Evolutionary conservation across 2,113 vertebrate species (phyloP), one percentile per base, ranked within the genome.

Genomic region (Rallus limicola): DNA sequence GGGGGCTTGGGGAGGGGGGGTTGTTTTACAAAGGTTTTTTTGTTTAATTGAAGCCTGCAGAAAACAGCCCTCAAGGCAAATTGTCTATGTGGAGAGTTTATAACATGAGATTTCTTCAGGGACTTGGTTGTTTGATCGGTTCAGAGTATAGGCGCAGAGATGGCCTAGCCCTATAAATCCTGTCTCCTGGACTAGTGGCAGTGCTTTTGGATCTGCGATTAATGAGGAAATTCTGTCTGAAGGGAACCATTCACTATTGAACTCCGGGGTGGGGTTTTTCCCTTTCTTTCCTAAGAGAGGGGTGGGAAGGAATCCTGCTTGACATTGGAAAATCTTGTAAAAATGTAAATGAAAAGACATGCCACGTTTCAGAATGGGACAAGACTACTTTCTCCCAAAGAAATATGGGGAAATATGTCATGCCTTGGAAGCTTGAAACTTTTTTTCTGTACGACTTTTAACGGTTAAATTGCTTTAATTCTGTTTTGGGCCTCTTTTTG

Each of bases 391-490:
- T 94, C 90, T 92, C 58, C 65, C 84, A 68, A 23, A 84, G 64
- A 91, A 91, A 78, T 31, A 53, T 11, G 34, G 26, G 69, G 52
- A 93, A 83, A 71, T 90, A 62, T 44, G 6, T 67, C 63, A n/a
- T 92, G 63, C 72, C 68, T 87, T 82, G 67, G 4, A 70, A 90
- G 88, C 16, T 31, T 55, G 31, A 92, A 94, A 88, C 34, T 84
- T 92, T 84, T 84, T 92, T 81, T 92, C 63, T 91, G 34, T 82
- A 20, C 90, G 63, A 91, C 96, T 96, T 95, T 97, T 60, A 95
- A 86, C 97, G 88, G 94, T 96, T 92, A 94, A 33, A 79, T 80
- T 46, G 17, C 76, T 95, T 95, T 93, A 70, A 56, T 96, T 96
- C 92, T 96, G 81, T 82, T 68, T 93, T 67, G 15, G 31, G 68